Percentiles rank a stretch among this genome's conserved stretches.
phyloP scores from a whole-genome alignment of 2,113 vertebrate genomes.

The Ophthalmolycus amberensis region DNA sequence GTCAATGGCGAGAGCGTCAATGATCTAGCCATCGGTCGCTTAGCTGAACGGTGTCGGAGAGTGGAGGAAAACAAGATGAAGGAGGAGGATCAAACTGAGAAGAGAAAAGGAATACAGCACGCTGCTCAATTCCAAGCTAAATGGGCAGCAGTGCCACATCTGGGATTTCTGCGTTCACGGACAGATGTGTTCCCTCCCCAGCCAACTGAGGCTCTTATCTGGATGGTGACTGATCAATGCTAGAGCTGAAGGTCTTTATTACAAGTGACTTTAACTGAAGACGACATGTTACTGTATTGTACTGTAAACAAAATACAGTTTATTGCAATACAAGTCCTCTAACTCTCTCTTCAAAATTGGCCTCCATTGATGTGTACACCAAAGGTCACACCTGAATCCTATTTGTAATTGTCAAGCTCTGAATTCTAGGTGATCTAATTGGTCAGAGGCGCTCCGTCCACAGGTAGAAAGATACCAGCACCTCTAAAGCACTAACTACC shows the following conservation, averaged over 20 bases:
- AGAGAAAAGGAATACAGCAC: slow-evolving; percentile 21
- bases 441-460: neutral
- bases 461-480: no score
- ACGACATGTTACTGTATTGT: no score
- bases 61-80: slow-evolving; percentile 32
- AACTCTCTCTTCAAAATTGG: no score
- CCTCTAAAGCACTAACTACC: neutral
- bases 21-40: slow-evolving; percentile 41
- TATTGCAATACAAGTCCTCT: no score
- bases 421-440: neutral
- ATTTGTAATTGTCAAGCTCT: no score
- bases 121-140: slow-evolving; percentile 21
- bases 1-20: slow-evolving; percentile 41
- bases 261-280: neutral
- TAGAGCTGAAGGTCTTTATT: slow-evolving; percentile 36
- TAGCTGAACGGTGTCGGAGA: slow-evolving; percentile 25
- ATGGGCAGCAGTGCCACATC: slow-evolving; percentile 4
- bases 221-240: slow-evolving; percentile 30
- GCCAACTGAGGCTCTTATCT: slow-evolving; percentile 30
- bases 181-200: slow-evolving; percentile 12
- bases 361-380: no score
- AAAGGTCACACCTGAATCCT: no score
- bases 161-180: slow-evolving; percentile 23
- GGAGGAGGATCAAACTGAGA: slow-evolving; percentile 30
- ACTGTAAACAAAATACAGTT: no score